Base-by-base conservation (phyloP, 53 echinoderm and acorn worm species). In the Hippasteria phrygiana region DNA sequence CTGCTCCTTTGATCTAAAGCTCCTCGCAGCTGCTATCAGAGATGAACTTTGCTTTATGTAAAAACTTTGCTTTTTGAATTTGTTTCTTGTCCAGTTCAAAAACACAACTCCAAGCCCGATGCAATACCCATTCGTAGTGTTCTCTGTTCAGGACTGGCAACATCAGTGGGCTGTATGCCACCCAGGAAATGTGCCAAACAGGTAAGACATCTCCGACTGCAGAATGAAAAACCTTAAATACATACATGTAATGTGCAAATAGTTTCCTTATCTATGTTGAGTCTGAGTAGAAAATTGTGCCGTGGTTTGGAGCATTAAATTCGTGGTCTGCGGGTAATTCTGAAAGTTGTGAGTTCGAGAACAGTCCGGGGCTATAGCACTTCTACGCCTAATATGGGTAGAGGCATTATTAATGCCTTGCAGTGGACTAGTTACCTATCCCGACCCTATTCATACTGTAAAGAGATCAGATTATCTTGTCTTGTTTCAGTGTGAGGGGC, bases 101-200 rank as follows among this genome's bases (percentile, higher is more conserved):
- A 96, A 88, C 96, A 96, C 90, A 97, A 97, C 88, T 88, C 93
- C 59, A 88, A 96, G 24, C 69, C 83, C 17, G 96, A 90, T 71
- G 88, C 93, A 39, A 79, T 92, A 56, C 99, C 99, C 46, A 98
- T 98, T 31, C 93, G 83, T 47, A 95, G 96, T 79, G 99, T 98
- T 34, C 91, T 98, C 18, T 96, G 99, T 63, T 96, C 99, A 22
- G 99, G 99, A 42, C 90, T 98, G 55, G 99, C 97, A 46, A 98
- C 99, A 8, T 92, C 92, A 62, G 93, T 95, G 4, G 99, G 99
- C 17, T 88, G 87, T 27, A 98, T 98, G 99, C 94, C 93, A 20
- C 95, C 96, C 1, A 89, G 77, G 85, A 96, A 95, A 83, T 96
- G 93, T 93, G 99, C 99, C 87, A 92, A 94, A 93, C 99, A 98